Conservation (phyloP, 2,888 invertebrate genomes). For the Eupelmus urozonus region DNA sequence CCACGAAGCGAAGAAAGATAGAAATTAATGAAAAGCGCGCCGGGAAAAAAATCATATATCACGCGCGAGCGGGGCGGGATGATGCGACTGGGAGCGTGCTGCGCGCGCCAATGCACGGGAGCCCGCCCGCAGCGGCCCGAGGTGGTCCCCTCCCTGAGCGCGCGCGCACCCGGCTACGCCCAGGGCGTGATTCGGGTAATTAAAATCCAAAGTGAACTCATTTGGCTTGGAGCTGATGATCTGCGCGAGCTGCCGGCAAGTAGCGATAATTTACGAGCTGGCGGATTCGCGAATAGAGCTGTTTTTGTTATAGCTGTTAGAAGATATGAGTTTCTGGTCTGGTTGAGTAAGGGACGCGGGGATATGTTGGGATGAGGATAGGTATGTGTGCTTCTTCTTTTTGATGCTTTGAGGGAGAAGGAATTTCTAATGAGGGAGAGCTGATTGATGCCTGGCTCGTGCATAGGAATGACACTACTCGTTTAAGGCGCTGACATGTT, state of each 20-base stretch:
- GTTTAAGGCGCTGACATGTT: background rate
- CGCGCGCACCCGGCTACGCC: conserved; percentile 69
- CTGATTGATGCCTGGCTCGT: background rate
- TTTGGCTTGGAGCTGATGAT: conserved; percentile 75
- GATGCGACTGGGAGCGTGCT: background rate
- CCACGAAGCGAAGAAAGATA: background rate
- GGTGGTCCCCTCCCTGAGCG: conserved; percentile 59
- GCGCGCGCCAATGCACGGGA: background rate
- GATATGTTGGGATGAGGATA: too few relatives aligned
- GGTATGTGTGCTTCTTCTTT: background rate
- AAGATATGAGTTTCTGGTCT: too few relatives aligned
- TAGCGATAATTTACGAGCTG: conserved; percentile 73
- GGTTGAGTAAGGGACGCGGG: too few relatives aligned
- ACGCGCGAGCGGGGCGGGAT: background rate
- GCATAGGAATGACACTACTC: background rate
- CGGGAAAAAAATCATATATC: conserved; percentile 46
- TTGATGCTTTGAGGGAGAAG: background rate
- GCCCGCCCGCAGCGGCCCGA: conserved; percentile 26
- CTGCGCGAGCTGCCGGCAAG: conserved; percentile 71
- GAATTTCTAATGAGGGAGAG: background rate
- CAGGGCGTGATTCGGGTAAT: conserved; percentile 76
- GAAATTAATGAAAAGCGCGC: conserved; percentile 48
- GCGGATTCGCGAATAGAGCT: conserved; percentile 56
- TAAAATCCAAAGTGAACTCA: conserved; percentile 76
- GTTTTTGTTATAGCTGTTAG: conserved; percentile 2